These are phyloP conservation scores for Leptoteleia sp. DNA, from an alignment of 1,140 invertebrate species.

Conservation along the genomic window DNA sequence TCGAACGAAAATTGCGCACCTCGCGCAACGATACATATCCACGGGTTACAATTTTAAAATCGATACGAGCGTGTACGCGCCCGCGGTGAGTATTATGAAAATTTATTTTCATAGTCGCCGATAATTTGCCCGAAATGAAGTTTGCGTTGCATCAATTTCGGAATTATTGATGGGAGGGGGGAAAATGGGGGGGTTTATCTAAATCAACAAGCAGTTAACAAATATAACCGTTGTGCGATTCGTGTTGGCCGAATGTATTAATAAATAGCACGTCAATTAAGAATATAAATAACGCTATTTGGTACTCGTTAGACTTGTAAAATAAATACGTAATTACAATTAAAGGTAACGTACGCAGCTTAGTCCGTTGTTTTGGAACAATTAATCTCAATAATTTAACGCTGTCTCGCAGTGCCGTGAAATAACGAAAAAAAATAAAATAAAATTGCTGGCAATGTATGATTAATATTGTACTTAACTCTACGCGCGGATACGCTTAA, in stretches of 20 bases:
- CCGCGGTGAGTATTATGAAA: conserved; percentile 17
- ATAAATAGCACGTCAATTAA: too few relatives aligned
- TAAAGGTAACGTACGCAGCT: too few relatives aligned
- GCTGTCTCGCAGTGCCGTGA: background rate
- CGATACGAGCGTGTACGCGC: conserved; percentile 4
- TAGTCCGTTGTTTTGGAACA: background rate
- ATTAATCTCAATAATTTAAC: conserved; percentile 3
- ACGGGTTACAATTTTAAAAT: conserved; percentile 21
- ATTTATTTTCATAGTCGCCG: background rate
- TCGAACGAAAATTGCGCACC: conserved; percentile 45
- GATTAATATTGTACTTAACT: background rate
- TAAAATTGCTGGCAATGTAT: conserved; percentile 1
- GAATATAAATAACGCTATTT: background rate
- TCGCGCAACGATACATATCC: conserved; percentile 22
- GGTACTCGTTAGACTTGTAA: background rate
- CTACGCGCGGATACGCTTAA: background rate
- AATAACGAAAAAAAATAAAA: too few relatives aligned
- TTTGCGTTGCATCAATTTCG: background rate
- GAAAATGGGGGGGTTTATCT: too few relatives aligned
- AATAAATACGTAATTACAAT: background rate
- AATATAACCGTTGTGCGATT: background rate
- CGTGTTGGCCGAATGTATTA: background rate
- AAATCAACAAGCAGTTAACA: too few relatives aligned
- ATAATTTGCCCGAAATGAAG: background rate
- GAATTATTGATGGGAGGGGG: too few relatives aligned